Evolutionary conservation across 2,797 vertebrate genomes (phyloP).

Genomic region (Macropodus opercularis): DNA sequence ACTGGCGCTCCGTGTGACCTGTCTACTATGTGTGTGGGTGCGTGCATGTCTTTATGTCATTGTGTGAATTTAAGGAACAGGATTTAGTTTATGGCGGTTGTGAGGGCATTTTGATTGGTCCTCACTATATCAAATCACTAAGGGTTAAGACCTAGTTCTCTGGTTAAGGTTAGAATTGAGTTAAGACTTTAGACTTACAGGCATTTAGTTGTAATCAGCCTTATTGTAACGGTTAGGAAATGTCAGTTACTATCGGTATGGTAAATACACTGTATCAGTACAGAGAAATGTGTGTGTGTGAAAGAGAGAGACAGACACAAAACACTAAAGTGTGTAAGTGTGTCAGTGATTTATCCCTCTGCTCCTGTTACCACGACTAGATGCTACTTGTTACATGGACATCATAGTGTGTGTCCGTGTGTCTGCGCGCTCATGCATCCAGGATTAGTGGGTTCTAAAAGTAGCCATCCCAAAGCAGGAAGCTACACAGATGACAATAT

Average conservation of each 20-base stretch:
- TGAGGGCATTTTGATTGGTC: neutral
- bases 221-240: too few species aligned
- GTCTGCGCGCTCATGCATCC: neutral
- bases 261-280: neutral
- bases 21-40: conserved; percentile 12
- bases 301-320: neutral
- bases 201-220: too few species aligned
- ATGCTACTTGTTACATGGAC: neutral
- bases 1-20: conserved; percentile 48
- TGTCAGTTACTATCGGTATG: too few species aligned
- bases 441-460: conserved; percentile 34
- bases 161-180: too few species aligned
- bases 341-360: conserved; percentile 10
- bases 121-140: neutral
- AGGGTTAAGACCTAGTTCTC: too few species aligned
- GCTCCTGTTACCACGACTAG: conserved; percentile 14
- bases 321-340: neutral
- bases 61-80: neutral
- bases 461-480: conserved; percentile 18
- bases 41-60: neutral
- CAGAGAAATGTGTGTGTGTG: neutral
- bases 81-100: too few species aligned
- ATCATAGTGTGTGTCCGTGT: neutral
- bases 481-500: conserved; percentile 19
- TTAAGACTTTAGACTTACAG: too few species aligned